Evolutionary conservation across 2,113 vertebrate genomes (phyloP), one percentile per base, ranked within the genome.

Genomic region (Saguinus midas): DNA sequence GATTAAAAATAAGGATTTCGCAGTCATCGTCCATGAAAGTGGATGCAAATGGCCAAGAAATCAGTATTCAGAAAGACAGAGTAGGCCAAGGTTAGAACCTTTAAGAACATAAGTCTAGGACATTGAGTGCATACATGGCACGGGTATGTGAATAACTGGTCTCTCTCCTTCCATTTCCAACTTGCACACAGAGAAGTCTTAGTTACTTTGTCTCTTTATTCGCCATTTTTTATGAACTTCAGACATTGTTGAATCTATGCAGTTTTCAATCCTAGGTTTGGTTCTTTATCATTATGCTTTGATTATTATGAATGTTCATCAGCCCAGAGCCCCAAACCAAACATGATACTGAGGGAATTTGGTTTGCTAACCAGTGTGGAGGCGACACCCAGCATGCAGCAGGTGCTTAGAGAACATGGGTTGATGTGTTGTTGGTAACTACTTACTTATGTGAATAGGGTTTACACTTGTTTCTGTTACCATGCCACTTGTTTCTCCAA

Each of bases 51-150:
- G 20, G 35, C 25, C 5, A 72, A 81, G 82, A 84, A 93, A 57
- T 37, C 20, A 17, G 4, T 58, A n/a, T 73, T 75, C 84, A 58
- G 21, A 86, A n/a, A 95, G 21, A 84, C 40, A 79, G 20, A 83
- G 6, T 14, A 37, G 66, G 25, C 57, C 11, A 40, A 75, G 37
- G 2, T 45, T 64, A 81, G 48, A 81, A 81, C 21, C 50, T 70
- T n/a, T 0, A 37, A 88, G 9, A 68, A 64, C 12, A 1, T 25
- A 50, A 50, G 57, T 50, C 29, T 55, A 18, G 45, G 37, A 32
- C 32, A 21, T 0, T 3, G 27, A 37, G 29, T 37, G 21, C 27
- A 2, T 40, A 6, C 13, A 2, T 55, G 18, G 6, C 32, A 7
- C 2, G 1, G 23, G 18, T 27, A 4, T 16, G 5, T 14, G 37